Percentiles rank a stretch among this genome's conserved stretches.
phyloP scores from a whole-genome alignment of 1,140 invertebrate species.

The Limonius californicus region DNA sequence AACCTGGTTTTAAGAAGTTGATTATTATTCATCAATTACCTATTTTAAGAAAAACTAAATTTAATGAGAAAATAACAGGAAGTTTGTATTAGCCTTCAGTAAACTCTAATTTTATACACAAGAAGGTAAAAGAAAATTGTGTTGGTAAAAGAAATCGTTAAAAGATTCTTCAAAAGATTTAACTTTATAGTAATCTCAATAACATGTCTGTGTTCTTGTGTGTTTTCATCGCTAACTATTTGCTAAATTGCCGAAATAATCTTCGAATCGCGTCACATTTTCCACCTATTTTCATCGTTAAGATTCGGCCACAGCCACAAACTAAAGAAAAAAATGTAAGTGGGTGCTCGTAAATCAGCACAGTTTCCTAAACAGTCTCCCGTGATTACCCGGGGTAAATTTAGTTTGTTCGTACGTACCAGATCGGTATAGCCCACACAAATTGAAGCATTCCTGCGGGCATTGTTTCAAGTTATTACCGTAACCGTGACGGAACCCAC shows the following conservation, averaged over 20 bases:
- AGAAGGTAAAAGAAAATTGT: no score
- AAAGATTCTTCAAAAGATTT: no score
- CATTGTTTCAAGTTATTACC: slow-evolving; percentile 38
- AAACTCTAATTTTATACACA: no score
- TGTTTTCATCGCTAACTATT: no score
- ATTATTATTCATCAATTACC: no score
- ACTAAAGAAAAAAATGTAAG: not conserved
- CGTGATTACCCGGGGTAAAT: not conserved
- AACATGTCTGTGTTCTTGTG: no score
- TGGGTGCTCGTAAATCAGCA: not conserved
- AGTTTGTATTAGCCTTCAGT: no score
- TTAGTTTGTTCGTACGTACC: not conserved
- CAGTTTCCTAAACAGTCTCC: not conserved
- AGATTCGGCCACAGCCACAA: not conserved
- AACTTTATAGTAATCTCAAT: no score
- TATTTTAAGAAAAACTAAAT: no score
- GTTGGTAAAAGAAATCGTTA: not conserved
- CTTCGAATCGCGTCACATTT: not conserved
- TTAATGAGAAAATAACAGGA: no score
- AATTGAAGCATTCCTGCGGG: slow-evolving; percentile 12
- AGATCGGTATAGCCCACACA: not conserved
- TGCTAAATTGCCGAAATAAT: not conserved
- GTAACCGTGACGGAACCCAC: slow-evolving; percentile 36
- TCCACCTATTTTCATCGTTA: not conserved
- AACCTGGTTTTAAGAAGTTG: no score